Conservation (phyloP, 2,113 vertebrate genomes). For the Desmodus rotundus region DNA sequence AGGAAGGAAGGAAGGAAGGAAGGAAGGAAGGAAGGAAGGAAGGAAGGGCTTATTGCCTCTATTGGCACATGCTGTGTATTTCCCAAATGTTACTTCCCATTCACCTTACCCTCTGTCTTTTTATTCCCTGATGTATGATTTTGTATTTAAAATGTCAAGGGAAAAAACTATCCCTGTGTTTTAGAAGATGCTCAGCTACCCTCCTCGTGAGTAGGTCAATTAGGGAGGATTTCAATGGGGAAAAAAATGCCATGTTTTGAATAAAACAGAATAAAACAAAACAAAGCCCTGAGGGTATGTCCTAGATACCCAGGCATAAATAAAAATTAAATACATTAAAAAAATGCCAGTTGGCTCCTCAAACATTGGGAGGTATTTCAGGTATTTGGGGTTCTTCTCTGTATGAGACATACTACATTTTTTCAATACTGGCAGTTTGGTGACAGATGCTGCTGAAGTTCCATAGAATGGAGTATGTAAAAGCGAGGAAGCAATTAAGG, state of each 20-base stretch:
- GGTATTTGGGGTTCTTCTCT: constrained; percentile 44
- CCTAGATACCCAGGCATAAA: neutral
- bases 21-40: no score
- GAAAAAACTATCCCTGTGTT: neutral
- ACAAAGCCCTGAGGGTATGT: neutral
- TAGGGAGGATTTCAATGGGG: neutral
- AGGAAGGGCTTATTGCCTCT: neutral
- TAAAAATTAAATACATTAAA: constrained; percentile 50
- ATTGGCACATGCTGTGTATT: neutral
- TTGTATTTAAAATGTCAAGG: neutral
- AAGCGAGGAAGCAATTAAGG: constrained; percentile 49
- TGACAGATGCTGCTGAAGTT: constrained; percentile 50
- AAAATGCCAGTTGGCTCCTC: neutral
- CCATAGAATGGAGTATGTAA: constrained; percentile 38
- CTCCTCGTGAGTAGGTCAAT: neutral
- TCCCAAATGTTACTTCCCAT: neutral
- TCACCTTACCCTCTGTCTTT: neutral
- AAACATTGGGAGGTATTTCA: constrained; percentile 52
- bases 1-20: no score
- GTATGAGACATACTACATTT: constrained; percentile 55
- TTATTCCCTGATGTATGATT: neutral
- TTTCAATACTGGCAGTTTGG: constrained; percentile 46
- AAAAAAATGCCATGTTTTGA: constrained; percentile 27
- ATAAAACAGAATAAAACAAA: neutral
- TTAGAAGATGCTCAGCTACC: neutral